phyloP scores from a whole-genome alignment of 2,113 vertebrate species.

The Plectropomus leopardus region DNA sequence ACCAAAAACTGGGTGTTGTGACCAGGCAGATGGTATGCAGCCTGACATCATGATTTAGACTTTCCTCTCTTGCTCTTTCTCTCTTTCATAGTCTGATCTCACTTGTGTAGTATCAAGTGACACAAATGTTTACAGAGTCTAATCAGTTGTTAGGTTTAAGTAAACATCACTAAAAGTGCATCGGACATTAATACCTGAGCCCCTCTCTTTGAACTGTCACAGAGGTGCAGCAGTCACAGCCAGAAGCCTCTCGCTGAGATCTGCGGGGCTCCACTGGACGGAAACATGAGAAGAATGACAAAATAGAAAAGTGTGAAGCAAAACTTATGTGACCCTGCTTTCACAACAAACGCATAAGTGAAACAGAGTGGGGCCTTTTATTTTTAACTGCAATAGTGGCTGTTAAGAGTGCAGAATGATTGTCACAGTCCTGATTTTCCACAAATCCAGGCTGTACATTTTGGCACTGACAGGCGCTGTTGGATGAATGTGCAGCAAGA shows the following conservation, averaged over 20 bases:
- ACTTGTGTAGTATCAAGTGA: conserved; percentile 60
- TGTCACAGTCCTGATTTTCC: not conserved
- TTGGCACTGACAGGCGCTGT: not conserved
- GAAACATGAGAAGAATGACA: conserved; percentile 51
- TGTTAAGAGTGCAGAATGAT: not conserved
- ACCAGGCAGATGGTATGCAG: conserved; percentile 22
- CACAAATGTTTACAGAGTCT: conserved; percentile 71
- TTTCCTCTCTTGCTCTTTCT: conserved; percentile 28
- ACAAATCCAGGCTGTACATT: not conserved
- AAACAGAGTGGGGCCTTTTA: conserved; percentile 4
- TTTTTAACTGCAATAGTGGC: not conserved
- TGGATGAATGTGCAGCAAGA: not conserved
- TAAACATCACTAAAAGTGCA: conserved; percentile 70
- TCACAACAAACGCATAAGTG: conserved; percentile 2
- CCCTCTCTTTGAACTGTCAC: conserved; percentile 58
- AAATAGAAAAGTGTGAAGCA: conserved; percentile 29
- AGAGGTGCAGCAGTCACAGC: conserved; percentile 20
- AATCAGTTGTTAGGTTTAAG: conserved; percentile 72
- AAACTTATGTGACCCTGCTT: conserved; percentile 25
- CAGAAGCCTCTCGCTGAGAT: conserved; percentile 40
- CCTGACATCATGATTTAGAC: conserved; percentile 45
- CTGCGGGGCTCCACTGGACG: conserved; percentile 35
- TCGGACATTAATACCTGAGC: conserved; percentile 74
- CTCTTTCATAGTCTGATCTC: conserved; percentile 76
- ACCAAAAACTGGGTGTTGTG: conserved; percentile 39